Base-by-base conservation (phyloP, 2,888 invertebrate species). In the Drosophila neutralis region DNA sequence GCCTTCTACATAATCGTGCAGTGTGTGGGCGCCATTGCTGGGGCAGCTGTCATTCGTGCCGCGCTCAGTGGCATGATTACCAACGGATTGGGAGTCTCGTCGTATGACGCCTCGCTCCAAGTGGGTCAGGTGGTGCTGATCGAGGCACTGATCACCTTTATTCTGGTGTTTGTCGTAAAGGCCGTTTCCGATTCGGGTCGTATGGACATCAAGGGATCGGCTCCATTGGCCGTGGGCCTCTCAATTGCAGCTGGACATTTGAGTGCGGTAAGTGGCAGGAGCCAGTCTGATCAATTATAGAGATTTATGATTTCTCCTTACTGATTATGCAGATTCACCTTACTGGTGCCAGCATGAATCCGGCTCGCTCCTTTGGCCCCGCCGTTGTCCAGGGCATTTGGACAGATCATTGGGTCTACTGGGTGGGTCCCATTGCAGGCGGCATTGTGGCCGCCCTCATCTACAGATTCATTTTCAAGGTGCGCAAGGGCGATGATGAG, bases 271-370 rank as follows among this genome's bases (percentile, higher is more conserved):
- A 95, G 97, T 94, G 18, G 10, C 3, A 11, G 4, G 6, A 15
- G 2, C 3, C 18, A 18, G 18, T 1, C 4, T 24, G 1, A 40
- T 48, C 10, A 33, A 24, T 21, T 4, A 0, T 33, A 13, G 15
- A n/a, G 0, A 11, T 36, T 38, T 13, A 8, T 31, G 4, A 40
- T 51, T 2, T n/a, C 3, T 6, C 4, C 0, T 21, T 21, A 24
- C 18, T 29, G 21, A 27, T n/a, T 35, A 35, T 62, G 1, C 72
- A 96, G 96, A 96, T 98, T 90, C 96, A 96, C 83, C 94, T 95
- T 88, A 96, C 97, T 24, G 97, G 98, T 24, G 95, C 97, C 71
- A 97, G 98, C 92, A 98, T 98, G 98, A 98, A 98, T 94, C 98
- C 98, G 0, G 98, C 98, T 1, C 95, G 98, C 78, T 96, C 97